Evolutionary conservation across 2,797 vertebrate genomes (phyloP).

Genomic region (Australoheros facetus): DNA sequence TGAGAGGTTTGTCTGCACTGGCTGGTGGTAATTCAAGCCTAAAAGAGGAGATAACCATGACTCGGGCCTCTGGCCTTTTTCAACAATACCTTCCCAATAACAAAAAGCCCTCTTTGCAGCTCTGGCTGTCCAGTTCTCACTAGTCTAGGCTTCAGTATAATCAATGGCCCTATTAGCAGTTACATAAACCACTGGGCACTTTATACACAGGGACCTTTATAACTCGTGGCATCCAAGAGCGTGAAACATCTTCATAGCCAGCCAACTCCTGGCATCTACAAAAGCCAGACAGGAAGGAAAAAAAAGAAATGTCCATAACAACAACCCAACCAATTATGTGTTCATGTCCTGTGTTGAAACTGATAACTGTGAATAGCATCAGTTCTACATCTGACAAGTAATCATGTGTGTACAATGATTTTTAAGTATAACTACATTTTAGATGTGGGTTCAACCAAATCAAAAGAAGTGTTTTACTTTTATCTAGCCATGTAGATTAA

Average conservation of each 20-base stretch:
- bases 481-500: not conserved
- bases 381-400: not conserved
- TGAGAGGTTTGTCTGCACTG: constrained; percentile 60
- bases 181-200: constrained; percentile 65
- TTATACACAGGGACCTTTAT: constrained; percentile 47
- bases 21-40: constrained; percentile 55
- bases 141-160: constrained; percentile 43
- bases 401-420: not conserved
- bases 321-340: constrained; percentile 20
- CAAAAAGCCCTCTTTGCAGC: constrained; percentile 50
- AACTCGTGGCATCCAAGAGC: constrained; percentile 44
- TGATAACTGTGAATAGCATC: not conserved
- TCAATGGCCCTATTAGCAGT: constrained; percentile 64
- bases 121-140: constrained; percentile 39
- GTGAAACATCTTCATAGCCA: constrained; percentile 41
- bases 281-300: constrained; percentile 43
- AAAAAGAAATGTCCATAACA: constrained; percentile 43
- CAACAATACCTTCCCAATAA: constrained; percentile 52
- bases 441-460: not conserved
- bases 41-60: constrained; percentile 64
- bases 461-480: not conserved
- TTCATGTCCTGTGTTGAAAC: constrained; percentile 1
- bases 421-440: not conserved
- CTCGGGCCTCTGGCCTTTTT: constrained; percentile 34
- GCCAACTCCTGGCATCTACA: constrained; percentile 45